Base-by-base conservation (phyloP, 2,113 vertebrate genomes). In the Tringa solitaria region DNA sequence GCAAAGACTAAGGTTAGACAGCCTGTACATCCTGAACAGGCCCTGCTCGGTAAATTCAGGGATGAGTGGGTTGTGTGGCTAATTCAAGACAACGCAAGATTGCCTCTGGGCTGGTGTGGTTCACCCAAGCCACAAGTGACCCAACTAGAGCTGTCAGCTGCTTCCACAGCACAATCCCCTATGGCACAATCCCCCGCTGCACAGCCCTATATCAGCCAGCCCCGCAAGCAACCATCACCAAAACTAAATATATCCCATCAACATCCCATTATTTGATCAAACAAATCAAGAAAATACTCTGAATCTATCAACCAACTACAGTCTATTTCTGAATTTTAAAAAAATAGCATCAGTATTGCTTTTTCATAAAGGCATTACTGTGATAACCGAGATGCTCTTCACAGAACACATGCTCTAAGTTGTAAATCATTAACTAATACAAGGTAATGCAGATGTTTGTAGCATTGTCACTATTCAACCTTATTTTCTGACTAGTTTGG, bases 101-200 rank as follows among this genome's bases (percentile, higher is more conserved):
- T 67, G 75, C 83, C 86, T 53, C 30, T 16, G 54, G 87, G 84
- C 76, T 73, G 41, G 81, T 39, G 53, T 64, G 77, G 87, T 21
- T 90, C 87, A 64, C 11, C 39, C 50, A 51, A 59, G n/a, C 45
- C 7, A 6, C 28, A 26, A 0, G 11, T 84, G 85, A 96, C 69
- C 57, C 75, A 81, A 77, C 6, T 8, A 81, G 83, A 94, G 81
- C 51, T 90, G 91, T 23, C 91, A 90, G 91, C 82, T 92, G 79
- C 90, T 83, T n/a, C 63, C 56, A 41, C 37, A 48, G 82, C 78
- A 87, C 37, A 24, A 2, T 4, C 57, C 33, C 10, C 24, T 2
- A 37, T 12, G 56, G 82, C 82, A 87, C 37, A 24, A 2, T 5
- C 57, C 33, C 10, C 27, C 2, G 37, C 43, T 30, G 78, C 65